phyloP scores from a whole-genome alignment of 2,888 invertebrate genomes.

The Diaprepes abbreviatus region DNA sequence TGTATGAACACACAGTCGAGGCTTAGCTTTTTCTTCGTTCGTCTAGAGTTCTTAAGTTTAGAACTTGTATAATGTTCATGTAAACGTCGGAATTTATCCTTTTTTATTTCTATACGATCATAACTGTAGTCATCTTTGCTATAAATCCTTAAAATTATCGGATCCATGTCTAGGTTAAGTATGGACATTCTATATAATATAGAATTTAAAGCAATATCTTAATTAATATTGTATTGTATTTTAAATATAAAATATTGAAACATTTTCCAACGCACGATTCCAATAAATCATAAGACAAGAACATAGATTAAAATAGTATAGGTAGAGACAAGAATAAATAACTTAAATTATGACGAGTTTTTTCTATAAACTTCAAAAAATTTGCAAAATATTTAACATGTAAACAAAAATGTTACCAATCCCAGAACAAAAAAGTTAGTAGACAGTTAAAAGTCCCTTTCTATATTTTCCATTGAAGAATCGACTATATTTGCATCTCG shows the following conservation, averaged over 20 bases:
- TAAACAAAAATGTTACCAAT: constrained; percentile 14
- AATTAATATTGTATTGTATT: too few species aligned
- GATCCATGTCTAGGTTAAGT: constrained; percentile 22
- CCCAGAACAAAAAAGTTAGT: background rate
- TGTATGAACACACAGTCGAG: constrained; percentile 60
- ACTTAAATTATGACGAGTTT: background rate
- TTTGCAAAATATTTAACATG: background rate
- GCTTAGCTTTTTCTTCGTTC: constrained; percentile 24
- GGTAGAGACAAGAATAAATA: too few species aligned
- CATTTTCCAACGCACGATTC: too few species aligned
- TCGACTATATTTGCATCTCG: too few species aligned
- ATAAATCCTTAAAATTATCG: constrained; percentile 16
- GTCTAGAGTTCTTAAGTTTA: background rate
- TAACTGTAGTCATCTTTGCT: constrained; percentile 30
- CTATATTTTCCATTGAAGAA: too few species aligned
- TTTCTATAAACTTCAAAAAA: background rate
- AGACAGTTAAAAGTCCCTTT: too few species aligned
- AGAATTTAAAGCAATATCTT: background rate
- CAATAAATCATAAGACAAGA: too few species aligned
- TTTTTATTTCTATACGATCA: constrained; percentile 16
- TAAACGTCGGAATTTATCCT: constrained; percentile 8
- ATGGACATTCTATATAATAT: background rate
- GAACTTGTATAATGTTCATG: background rate
- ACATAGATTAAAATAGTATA: too few species aligned
- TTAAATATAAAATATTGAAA: too few species aligned